Evolutionary conservation across 2,888 invertebrate genomes (phyloP).

Genomic region (Endomychus coccineus): DNA sequence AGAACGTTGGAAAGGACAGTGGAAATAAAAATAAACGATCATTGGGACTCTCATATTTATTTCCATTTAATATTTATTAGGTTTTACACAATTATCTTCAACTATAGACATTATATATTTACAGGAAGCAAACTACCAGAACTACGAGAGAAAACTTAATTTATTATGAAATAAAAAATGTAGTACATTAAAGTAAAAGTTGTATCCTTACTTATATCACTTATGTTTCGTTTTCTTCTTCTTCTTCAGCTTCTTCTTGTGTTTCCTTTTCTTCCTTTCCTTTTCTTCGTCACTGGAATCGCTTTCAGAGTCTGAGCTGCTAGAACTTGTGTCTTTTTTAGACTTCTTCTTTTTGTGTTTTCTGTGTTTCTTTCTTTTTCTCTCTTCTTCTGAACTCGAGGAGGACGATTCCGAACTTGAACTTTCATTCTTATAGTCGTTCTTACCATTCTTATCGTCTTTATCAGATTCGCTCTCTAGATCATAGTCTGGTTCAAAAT

Average conservation of each 20-base stretch:
- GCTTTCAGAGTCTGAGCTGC: constrained; percentile 58
- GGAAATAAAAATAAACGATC: no score
- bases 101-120: no score
- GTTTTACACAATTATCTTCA: no score
- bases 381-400: constrained; percentile 38
- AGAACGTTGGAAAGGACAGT: no score
- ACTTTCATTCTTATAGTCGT: constrained; percentile 36
- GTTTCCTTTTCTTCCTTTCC: constrained; percentile 60
- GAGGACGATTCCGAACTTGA: constrained; percentile 41
- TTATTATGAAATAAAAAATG: no score
- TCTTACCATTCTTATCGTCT: constrained; percentile 39
- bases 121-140: no score
- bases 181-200: no score
- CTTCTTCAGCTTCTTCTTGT: constrained; percentile 65
- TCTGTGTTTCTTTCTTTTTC: constrained; percentile 37
- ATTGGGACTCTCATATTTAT: no score
- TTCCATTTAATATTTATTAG: no score
- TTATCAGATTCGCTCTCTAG: constrained; percentile 58
- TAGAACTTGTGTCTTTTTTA: constrained; percentile 54
- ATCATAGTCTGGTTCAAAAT: constrained; percentile 69
- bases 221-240: constrained; percentile 63
- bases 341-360: constrained; percentile 51
- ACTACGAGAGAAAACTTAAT: no score
- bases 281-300: constrained; percentile 57
- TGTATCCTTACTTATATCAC: constrained; percentile 37